Percentiles rank a stretch among this genome's conserved stretches.
These are phyloP conservation scores for Zele albiditarsus DNA, from an alignment of 2,888 invertebrate genomes.

Conservation along the genomic window DNA sequence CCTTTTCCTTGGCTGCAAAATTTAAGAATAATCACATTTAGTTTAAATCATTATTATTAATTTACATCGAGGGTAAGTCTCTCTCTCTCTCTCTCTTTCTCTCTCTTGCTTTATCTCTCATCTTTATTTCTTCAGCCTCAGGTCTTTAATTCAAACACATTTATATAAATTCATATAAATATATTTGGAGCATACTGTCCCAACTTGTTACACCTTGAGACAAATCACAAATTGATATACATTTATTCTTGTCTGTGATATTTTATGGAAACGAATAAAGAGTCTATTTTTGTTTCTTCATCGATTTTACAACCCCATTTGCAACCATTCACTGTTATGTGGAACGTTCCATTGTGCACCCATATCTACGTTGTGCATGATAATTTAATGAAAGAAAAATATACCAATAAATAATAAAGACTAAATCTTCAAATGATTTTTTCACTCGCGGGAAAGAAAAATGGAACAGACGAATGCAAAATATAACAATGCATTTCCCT, in stretches of 20 bases:
- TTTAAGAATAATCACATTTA: conserved; percentile 49
- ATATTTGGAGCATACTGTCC: background rate
- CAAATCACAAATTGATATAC: background rate
- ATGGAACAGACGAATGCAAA: background rate
- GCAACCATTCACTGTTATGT: too few relatives aligned
- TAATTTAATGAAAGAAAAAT: too few relatives aligned
- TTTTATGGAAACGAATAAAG: too few relatives aligned
- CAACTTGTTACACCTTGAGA: background rate
- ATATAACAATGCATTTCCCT: background rate
- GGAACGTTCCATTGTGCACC: too few relatives aligned
- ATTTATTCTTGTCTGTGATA: too few relatives aligned
- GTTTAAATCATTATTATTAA: conserved; percentile 21
- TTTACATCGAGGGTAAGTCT: background rate
- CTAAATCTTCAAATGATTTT: too few relatives aligned
- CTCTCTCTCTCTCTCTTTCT: background rate
- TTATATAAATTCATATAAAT: background rate
- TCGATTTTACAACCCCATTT: too few relatives aligned
- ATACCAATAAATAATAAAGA: too few relatives aligned
- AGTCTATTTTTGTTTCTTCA: too few relatives aligned
- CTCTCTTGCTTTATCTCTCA: background rate
- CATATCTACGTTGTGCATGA: too few relatives aligned
- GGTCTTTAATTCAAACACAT: background rate
- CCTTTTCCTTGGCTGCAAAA: conserved; percentile 89
- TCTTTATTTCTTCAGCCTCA: conserved; percentile 10
- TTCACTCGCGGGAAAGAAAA: too few relatives aligned